Evolutionary conservation across 2,888 invertebrate species (phyloP), one percentile per base, ranked within the genome.

Genomic region (Agapostemon virescens): DNA sequence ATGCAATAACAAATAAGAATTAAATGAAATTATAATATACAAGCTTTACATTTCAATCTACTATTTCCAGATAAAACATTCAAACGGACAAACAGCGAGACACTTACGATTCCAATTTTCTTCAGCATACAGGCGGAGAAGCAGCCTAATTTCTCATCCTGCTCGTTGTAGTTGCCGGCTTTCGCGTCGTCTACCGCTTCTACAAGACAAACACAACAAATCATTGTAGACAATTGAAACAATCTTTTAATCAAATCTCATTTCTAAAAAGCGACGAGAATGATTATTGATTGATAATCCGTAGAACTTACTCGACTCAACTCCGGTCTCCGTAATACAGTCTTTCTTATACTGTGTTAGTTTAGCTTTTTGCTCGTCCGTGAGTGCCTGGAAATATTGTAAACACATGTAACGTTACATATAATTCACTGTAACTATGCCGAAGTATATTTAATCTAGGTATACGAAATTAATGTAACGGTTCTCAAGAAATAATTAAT

Each of bases 101-200:
- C 55, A 90, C 91, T 89, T 84, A 92, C 92, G 67, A 90, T 82
- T 82, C 87, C 88, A n/a, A 90, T 84, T 26, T 88, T 90, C 75
- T 90, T 91, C 83, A 92, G 69, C 72, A 92, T 74, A 63, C 92
- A 92, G 2, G 87, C 63, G 17, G 82, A 63, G 83, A 90, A 92
- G 76, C 92, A 92, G 17, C 77, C 85, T 0, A 92, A 73, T 79
- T 90, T 90, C 1, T 84, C 84, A 63, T 91, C 70, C 11, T 33
- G 9, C 5, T 71, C 33, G 6, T 26, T 58, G 11, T 38, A 0
- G 15, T 61, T 52, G 1, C 84, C 85, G 7, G 84, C 85, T 11
- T 88, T 82, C 3, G 82, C 89, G 20, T 85, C 82, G 0, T 90
- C 88, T 4, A 92, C 82, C 7, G 84, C 79, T 49, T 83, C 91